A percentile compares a stretch with the other conserved stretches of the same genome.
phyloP scores from a whole-genome alignment of 2,113 vertebrate species.

The Aphyosemion australe region DNA sequence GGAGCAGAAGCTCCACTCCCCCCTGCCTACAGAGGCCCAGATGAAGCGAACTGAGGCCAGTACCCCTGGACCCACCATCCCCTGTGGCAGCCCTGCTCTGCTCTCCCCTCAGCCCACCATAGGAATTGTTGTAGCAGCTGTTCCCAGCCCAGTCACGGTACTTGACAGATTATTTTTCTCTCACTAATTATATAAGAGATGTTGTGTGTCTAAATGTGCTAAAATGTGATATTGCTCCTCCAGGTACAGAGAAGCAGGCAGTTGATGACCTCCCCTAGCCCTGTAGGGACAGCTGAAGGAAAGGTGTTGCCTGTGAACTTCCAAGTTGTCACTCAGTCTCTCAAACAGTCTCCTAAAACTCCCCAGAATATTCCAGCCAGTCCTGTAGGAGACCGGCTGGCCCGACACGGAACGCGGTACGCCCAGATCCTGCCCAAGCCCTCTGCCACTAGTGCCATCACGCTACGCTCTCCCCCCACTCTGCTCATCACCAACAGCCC shows the following conservation, averaged over 20 bases:
- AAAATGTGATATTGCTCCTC: conserved; percentile 77
- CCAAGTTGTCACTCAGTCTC: conserved; percentile 93
- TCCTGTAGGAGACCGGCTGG: conserved; percentile 93
- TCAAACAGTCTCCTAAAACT: conserved; percentile 95
- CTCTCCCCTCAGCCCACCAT: conserved; percentile 97
- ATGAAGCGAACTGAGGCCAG: conserved; percentile 86
- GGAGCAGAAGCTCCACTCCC: conserved; percentile 96
- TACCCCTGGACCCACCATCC: conserved; percentile 82
- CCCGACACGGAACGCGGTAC: conserved; percentile 88
- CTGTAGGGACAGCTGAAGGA: conserved; percentile 88
- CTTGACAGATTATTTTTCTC: neutral
- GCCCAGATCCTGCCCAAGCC: conserved; percentile 97
- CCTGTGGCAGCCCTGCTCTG: conserved; percentile 92
- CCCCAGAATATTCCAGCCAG: conserved; percentile 93
- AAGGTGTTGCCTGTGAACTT: conserved; percentile 96
- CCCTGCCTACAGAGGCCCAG: conserved; percentile 88
- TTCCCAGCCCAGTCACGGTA: conserved; percentile 97
- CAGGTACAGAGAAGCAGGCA: conserved; percentile 94
- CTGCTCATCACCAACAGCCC: conserved; percentile 97
- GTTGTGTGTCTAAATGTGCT: conserved; percentile 40
- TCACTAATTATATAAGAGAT: neutral
- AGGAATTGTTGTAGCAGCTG: conserved; percentile 95
- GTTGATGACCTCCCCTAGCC: conserved; percentile 94
- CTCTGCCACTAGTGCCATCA: conserved; percentile 90
- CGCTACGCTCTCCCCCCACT: conserved; percentile 94